A percentile compares a stretch with the other conserved stretches of the same genome.
phyloP scores from a whole-genome alignment of 2,113 vertebrate species.

The Callipepla squamata region DNA sequence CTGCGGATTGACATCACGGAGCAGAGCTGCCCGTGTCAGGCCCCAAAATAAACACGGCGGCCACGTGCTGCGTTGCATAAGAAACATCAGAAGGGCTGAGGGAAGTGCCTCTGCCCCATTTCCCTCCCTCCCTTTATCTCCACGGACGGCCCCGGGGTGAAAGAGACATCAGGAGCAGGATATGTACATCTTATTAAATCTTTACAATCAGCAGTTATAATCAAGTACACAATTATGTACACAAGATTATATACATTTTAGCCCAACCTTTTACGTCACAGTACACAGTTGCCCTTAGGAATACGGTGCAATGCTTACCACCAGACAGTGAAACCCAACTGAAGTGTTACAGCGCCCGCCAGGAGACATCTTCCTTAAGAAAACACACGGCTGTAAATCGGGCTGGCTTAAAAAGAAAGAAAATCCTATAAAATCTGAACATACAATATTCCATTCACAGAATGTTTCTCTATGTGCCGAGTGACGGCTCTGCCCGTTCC shows the following conservation, averaged over 20 bases:
- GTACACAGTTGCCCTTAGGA: constrained; percentile 81
- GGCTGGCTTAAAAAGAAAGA: constrained; percentile 81
- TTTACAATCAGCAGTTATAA: constrained; percentile 87
- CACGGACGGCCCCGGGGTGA: too few relatives aligned
- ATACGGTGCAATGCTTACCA: constrained; percentile 75
- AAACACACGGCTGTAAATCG: constrained; percentile 83
- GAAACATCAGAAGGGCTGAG: fast-evolving
- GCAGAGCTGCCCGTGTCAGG: background rate
- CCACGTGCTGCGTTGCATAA: background rate
- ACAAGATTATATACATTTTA: constrained; percentile 83
- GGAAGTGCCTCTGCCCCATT: background rate
- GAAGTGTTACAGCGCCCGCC: constrained; percentile 79
- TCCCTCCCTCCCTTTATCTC: background rate
- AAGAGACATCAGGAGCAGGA: constrained; percentile 10
- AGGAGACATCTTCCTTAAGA: constrained; percentile 80
- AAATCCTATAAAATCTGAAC: constrained; percentile 81
- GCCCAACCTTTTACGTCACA: constrained; percentile 86
- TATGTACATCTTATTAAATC: constrained; percentile 90
- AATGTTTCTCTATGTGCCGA: constrained; percentile 77
- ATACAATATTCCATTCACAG: constrained; percentile 83
- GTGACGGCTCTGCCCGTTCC: constrained; percentile 67
- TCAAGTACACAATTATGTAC: constrained; percentile 87
- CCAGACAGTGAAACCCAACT: constrained; percentile 77
- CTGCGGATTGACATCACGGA: background rate
- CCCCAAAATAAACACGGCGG: background rate